Evolutionary conservation across 2,797 vertebrate genomes (phyloP), one percentile per base, ranked within the genome.

Genomic region (Microctenopoma lineatum): DNA sequence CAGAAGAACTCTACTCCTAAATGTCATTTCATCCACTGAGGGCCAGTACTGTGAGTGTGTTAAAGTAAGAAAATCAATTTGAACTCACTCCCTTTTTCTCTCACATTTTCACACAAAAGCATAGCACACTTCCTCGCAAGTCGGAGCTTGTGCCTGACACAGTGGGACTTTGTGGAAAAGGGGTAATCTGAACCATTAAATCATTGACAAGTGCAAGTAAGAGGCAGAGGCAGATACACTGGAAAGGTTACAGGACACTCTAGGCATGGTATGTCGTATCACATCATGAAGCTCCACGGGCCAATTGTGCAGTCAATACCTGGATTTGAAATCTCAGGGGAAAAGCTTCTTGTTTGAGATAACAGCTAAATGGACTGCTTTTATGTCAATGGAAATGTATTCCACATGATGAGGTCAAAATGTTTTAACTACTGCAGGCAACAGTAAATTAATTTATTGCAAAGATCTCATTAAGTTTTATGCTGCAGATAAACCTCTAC

Each of bases 31-130:
- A 68, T 75, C 75, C 77, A 59, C 68, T 72, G 36, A 73, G 78
- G 76, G 78, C 61, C 58, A 62, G 59, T 41, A 70, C 64, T 50
- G 79, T 62, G 75, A 87, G 80, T 87, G 85, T 89, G 83, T 93
- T 84, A 86, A 80, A 75, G 56, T 57, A 60, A 84, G 63, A 84
- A 90, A 92, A 93, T 92, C 44, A 34, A 92, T 92, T 82, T 79
- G 53, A 68, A 27, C 75, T 62, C 47, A 42, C 26, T 27, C 38
- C 16, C 60, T 21, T 38, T 52, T 38, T 64, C 51, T 55, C 25
- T 55, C 21, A 66, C 41, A 61, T 70, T 78, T 73, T 41, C 58
- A 61, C 61, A 73, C 25, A 64, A 59, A 70, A 45, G 26, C 36
- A 11, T 8, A 54, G 46, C 21, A 48, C 32, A 39, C 60, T 80